A percentile compares a stretch with the other conserved stretches of the same genome.
These are phyloP conservation scores for Lamellibrachia luymesi DNA, from an alignment of 1,140 invertebrate species.

Conservation along the genomic window DNA sequence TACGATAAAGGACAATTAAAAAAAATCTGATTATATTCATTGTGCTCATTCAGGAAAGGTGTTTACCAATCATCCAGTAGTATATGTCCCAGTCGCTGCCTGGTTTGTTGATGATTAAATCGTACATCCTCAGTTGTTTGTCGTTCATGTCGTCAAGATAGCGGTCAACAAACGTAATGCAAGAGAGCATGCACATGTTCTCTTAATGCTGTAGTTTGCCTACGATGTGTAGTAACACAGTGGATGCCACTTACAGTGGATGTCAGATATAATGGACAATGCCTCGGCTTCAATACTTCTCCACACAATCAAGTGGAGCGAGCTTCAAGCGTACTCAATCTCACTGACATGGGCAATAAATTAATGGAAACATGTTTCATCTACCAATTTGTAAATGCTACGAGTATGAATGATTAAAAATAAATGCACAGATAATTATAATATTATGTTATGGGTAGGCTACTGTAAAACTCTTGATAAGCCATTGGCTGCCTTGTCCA, in stretches of 20 bases:
- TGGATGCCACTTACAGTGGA: background rate
- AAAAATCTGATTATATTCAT: background rate
- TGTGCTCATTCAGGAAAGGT: background rate
- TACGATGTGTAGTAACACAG: background rate
- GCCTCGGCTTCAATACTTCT: too few species aligned
- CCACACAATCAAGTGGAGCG: too few species aligned
- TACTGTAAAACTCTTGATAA: too few species aligned
- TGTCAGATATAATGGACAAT: too few species aligned
- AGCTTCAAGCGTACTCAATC: too few species aligned
- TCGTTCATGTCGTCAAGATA: constrained; percentile 74
- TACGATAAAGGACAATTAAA: background rate
- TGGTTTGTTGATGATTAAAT: constrained; percentile 88
- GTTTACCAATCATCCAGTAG: constrained; percentile 80
- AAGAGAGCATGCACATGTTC: constrained; percentile 24
- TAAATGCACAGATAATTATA: too few species aligned
- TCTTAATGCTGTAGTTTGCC: background rate
- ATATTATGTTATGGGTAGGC: too few species aligned
- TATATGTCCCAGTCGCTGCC: constrained; percentile 97
- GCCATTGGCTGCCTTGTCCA: too few species aligned
- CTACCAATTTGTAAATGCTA: too few species aligned
- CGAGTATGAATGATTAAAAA: too few species aligned
- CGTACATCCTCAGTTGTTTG: constrained; percentile 77
- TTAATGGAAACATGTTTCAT: too few species aligned
- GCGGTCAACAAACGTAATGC: constrained; percentile 82
- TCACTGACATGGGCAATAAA: too few species aligned